Conservation (phyloP, 2,888 invertebrate genomes). For the Dynastes hyllus region DNA sequence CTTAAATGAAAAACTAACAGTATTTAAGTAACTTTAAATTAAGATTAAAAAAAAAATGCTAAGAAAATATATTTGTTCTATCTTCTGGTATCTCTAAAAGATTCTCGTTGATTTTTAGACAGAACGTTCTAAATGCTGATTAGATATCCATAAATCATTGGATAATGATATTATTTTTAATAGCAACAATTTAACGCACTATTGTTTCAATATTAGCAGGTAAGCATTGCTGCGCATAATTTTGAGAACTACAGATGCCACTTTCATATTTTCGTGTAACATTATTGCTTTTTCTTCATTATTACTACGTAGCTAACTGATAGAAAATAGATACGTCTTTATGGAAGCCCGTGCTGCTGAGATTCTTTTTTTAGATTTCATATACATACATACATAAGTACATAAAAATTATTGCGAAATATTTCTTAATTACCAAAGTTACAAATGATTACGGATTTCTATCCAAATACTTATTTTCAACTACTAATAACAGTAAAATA, state of each 20-base stretch:
- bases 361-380: background rate
- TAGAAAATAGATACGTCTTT: background rate
- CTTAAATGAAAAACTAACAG: too few relatives aligned
- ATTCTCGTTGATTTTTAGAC: too few relatives aligned
- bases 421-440: slow-evolving; percentile 32
- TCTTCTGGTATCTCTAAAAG: too few relatives aligned
- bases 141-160: too few relatives aligned
- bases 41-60: too few relatives aligned
- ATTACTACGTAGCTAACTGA: background rate
- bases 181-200: too few relatives aligned
- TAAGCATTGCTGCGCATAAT: too few relatives aligned
- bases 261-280: background rate
- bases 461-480: slow-evolving; percentile 32
- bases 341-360: slow-evolving; percentile 14
- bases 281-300: background rate
- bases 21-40: too few relatives aligned
- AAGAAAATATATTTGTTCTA: too few relatives aligned
- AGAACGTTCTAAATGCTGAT: too few relatives aligned
- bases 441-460: background rate
- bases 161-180: too few relatives aligned
- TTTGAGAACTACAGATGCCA: background rate
- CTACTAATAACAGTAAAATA: slow-evolving; percentile 29
- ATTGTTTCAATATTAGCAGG: too few relatives aligned
- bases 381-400: background rate
- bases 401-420: background rate